Evolutionary conservation across 2,888 invertebrate genomes (phyloP), one percentile per base, ranked within the genome.

Genomic region (Euspilapteryx auroguttella): DNA sequence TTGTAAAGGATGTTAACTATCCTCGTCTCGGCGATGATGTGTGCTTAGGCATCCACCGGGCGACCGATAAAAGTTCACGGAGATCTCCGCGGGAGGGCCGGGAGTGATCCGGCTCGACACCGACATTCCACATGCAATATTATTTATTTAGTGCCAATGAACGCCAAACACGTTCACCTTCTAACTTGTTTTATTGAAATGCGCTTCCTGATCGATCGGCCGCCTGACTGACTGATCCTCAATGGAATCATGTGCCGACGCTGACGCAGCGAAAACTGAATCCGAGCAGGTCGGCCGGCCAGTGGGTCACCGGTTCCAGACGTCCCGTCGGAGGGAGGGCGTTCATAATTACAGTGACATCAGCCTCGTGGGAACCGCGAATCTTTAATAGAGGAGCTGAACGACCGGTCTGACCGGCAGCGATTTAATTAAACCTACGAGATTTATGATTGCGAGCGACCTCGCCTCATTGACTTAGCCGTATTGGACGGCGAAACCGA

Each of bases 291-390:
- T 43, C 50, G 48, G 38, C 40, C 54, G 58, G 27, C 26, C 33
- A 33, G 49, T 64, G 61, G 69, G 68, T 68, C 68, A 65, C 50
- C 49, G 51, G 38, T 44, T 41, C 42, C 38, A 44, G 52, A 42
- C 50, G 53, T 51, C 52, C 47, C 48, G 42, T 41, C 45, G 44
- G 42, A 47, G 52, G 56, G 12, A 56, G 49, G 47, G 49, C 55
- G 54, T 55, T 61, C 57, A 63, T 64, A 63, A 68, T 66, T 61
- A 63, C 66, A 64, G 63, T 62, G 66, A 69, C 66, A 68, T 69
- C 64, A 71, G 66, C 59, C 54, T 59, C 69, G 71, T 71, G 71
- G 66, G 71, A 73, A 71, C 61, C 42, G 49, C 54, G 58, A 65
- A 63, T 62, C 56, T 53, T 62, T 24, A 28, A 32, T 32, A 22